A percentile compares a stretch with the other conserved stretches of the same genome.
These are phyloP conservation scores for Drosophila baimaii DNA, from an alignment of 1,140 invertebrate genomes.

Conservation along the genomic window DNA sequence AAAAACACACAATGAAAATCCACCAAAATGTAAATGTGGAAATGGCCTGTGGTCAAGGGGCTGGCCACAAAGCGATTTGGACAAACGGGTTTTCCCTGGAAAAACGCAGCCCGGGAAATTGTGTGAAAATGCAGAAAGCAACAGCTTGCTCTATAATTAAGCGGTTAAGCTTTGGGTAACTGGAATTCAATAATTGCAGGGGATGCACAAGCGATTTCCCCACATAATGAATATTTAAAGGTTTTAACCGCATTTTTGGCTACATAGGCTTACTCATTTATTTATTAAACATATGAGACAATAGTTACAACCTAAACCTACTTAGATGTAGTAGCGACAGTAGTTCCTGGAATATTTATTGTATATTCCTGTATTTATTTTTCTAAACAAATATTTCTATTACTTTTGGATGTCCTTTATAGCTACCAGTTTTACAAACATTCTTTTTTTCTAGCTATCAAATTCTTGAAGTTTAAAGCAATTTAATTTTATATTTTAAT, in stretches of 20 bases:
- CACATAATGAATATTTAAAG: background rate
- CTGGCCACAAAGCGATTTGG: conserved; percentile 36
- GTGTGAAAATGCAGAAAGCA: conserved; percentile 55
- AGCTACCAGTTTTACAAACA: background rate
- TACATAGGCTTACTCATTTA: background rate
- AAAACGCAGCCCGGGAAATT: conserved; percentile 34
- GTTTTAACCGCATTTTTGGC: background rate
- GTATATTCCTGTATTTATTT: background rate
- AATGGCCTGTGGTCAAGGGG: conserved; percentile 58
- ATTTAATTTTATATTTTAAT: background rate
- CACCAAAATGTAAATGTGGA: conserved; percentile 22
- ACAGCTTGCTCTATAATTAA: conserved; percentile 66
- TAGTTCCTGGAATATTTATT: too few relatives aligned
- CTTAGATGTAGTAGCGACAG: too few relatives aligned
- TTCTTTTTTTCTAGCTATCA: background rate
- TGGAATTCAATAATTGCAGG: background rate
- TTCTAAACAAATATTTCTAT: too few relatives aligned
- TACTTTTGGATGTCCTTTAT: too few relatives aligned
- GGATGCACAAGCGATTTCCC: background rate
- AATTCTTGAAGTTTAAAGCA: background rate
- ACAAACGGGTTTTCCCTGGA: conserved; percentile 57
- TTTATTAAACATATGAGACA: too few relatives aligned
- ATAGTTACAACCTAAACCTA: too few relatives aligned
- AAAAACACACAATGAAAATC: conserved; percentile 44
- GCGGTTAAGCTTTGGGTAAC: conserved; percentile 41